These are phyloP conservation scores for Drosophila formosana DNA, from an alignment of 2,888 invertebrate species.

Conservation along the genomic window DNA sequence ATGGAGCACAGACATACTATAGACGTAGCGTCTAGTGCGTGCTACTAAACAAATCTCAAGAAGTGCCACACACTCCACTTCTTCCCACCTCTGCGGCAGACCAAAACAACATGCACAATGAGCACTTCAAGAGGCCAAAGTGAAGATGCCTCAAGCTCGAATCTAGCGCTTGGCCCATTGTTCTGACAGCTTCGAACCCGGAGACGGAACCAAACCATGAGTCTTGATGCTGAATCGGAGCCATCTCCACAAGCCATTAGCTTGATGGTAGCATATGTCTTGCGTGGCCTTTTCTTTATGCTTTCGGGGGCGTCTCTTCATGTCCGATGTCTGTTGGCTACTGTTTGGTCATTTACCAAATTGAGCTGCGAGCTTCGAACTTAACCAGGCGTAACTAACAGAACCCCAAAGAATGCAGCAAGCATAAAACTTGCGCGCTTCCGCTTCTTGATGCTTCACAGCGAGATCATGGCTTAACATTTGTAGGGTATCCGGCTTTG, in stretches of 20 bases:
- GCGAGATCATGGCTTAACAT: slow-evolving; percentile 35
- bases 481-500: slow-evolving; percentile 65
- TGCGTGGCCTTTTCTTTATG: slow-evolving; percentile 75
- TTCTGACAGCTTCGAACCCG: slow-evolving; percentile 37
- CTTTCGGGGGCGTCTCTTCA: slow-evolving; percentile 39
- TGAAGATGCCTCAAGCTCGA: slow-evolving; percentile 58
- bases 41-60: slow-evolving; percentile 50
- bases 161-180: slow-evolving; percentile 56
- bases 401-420: slow-evolving; percentile 19
- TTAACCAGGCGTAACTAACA: slow-evolving; percentile 69
- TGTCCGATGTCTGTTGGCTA: slow-evolving; percentile 53
- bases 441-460: slow-evolving; percentile 52
- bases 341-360: slow-evolving; percentile 75
- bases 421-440: slow-evolving; percentile 59
- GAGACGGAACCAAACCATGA: slow-evolving; percentile 29
- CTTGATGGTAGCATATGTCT: slow-evolving; percentile 39
- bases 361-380: slow-evolving; percentile 49
- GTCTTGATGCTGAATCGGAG: slow-evolving; percentile 9
- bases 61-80: neutral
- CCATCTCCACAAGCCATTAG: slow-evolving; percentile 48
- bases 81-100: neutral
- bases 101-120: slow-evolving; percentile 68
- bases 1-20: slow-evolving; percentile 43
- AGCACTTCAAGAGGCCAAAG: slow-evolving; percentile 58
- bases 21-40: slow-evolving; percentile 71